Evolutionary conservation across 2,797 vertebrate genomes (phyloP).

Genomic region (Lepus oiostolus): DNA sequence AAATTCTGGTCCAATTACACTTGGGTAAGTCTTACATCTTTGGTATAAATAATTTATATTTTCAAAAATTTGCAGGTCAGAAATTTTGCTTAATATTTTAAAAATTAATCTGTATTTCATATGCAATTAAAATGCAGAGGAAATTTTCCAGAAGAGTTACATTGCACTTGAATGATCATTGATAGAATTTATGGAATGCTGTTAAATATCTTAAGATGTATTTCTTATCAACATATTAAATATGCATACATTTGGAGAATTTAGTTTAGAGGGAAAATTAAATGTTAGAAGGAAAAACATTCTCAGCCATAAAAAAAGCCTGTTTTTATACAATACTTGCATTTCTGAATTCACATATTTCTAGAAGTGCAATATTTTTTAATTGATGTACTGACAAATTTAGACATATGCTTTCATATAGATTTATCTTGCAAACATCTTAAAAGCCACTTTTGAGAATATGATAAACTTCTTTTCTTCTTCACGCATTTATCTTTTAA

Average conservation of each 20-base stretch:
- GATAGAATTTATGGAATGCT: slow-evolving; percentile 56
- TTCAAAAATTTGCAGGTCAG: slow-evolving; percentile 32
- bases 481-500: slow-evolving; percentile 3
- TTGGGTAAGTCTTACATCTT: slow-evolving; percentile 39
- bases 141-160: slow-evolving; percentile 53
- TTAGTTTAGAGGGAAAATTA: slow-evolving; percentile 28
- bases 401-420: slow-evolving; percentile 29
- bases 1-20: slow-evolving; percentile 16
- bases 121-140: slow-evolving; percentile 9
- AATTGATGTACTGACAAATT: slow-evolving; percentile 35
- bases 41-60: slow-evolving; percentile 63
- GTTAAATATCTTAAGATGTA: slow-evolving; percentile 10
- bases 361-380: background rate
- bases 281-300: slow-evolving; percentile 36
- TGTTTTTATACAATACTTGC: background rate
- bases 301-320: slow-evolving; percentile 24
- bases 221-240: slow-evolving; percentile 49
- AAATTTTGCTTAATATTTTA: slow-evolving; percentile 51
- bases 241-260: slow-evolving; percentile 52
- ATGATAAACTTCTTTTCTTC: slow-evolving; percentile 38
- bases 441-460: background rate
- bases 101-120: slow-evolving; percentile 54
- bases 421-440: slow-evolving; percentile 22
- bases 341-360: slow-evolving; percentile 35
- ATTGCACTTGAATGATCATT: slow-evolving; percentile 6